phyloP scores from a whole-genome alignment of 2,797 vertebrate genomes.

The Manis pentadactyla region DNA sequence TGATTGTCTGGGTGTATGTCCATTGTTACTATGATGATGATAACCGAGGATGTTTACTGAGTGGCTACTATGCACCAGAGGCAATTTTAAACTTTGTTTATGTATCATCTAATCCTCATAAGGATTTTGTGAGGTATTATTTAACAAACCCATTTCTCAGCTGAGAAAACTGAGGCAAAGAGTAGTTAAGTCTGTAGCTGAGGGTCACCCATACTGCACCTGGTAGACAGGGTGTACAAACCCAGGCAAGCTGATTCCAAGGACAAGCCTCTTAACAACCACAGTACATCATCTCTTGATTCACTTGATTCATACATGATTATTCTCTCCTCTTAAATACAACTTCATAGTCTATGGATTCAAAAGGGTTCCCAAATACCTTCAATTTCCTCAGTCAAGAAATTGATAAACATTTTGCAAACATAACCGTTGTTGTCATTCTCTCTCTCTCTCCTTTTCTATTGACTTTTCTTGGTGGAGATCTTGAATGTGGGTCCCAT shows the following conservation, averaged over 20 bases:
- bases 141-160: neutral
- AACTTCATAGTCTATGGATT: neutral
- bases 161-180: neutral
- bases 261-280: neutral
- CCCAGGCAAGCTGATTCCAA: neutral
- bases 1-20: neutral
- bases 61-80: neutral
- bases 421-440: neutral
- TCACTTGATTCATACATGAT: neutral
- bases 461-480: neutral
- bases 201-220: neutral
- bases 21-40: neutral
- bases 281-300: no score
- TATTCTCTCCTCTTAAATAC: neutral
- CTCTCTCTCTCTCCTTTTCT: neutral
- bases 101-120: neutral
- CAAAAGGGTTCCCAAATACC: neutral
- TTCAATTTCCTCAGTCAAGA: neutral
- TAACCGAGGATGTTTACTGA: neutral
- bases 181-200: neutral
- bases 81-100: neutral
- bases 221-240: neutral
- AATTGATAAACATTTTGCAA: neutral
- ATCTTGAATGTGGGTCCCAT: fast-evolving
- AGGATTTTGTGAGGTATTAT: neutral